phyloP scores from a whole-genome alignment of 2,113 vertebrate genomes.

The Prunella fulvescens region DNA sequence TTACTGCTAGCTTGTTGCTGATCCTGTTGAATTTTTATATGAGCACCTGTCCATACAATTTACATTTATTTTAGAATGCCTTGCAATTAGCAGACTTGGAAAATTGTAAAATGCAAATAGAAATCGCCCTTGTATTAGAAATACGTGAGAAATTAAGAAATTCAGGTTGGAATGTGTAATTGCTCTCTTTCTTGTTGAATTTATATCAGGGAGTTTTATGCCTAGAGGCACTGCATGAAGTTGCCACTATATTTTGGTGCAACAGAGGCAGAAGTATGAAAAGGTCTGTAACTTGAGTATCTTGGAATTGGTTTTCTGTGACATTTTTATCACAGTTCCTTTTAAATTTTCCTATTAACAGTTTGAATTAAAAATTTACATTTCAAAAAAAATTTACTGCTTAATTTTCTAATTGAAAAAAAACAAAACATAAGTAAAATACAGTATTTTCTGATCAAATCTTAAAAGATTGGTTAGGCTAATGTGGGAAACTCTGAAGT shows the following conservation, averaged over 20 bases:
- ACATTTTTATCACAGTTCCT: background rate
- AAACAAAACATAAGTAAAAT: background rate
- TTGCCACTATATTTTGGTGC: background rate
- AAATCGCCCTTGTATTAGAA: background rate
- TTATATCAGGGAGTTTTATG: background rate
- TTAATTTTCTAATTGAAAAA: background rate
- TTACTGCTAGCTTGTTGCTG: background rate
- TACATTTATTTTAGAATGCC: background rate
- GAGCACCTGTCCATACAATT: background rate
- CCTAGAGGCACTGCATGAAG: background rate
- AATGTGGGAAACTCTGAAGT: background rate
- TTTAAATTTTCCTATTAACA: background rate
- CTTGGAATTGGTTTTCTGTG: background rate
- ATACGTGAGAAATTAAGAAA: background rate
- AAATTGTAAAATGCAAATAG: background rate
- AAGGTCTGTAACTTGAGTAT: background rate
- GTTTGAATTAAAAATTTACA: background rate
- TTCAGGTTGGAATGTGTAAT: background rate
- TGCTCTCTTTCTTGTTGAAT: background rate
- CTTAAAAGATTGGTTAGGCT: background rate
- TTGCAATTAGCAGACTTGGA: background rate
- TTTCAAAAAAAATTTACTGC: rapidly evolving
- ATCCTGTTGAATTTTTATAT: background rate
- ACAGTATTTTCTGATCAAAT: background rate
- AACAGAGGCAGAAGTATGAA: background rate